These are phyloP conservation scores for Tanytarsus gracilentus DNA, from an alignment of 2,888 invertebrate genomes.

Conservation along the genomic window DNA sequence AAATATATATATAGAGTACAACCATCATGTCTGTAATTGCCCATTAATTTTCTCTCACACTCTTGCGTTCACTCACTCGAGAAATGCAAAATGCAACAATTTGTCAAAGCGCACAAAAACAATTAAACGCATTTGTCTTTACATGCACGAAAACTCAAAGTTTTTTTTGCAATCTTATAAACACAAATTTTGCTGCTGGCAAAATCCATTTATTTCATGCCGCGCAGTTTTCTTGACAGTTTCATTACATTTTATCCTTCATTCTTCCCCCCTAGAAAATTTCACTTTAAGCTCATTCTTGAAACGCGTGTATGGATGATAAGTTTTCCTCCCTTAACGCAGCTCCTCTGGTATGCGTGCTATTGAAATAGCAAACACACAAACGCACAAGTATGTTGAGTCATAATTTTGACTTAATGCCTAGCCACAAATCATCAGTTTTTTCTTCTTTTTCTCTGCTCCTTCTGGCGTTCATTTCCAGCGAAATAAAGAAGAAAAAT, in stretches of 20 bases:
- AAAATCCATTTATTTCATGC: constrained; percentile 29
- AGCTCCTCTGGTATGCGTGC: too few species aligned
- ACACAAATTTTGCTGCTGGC: constrained; percentile 8
- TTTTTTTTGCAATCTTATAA: too few species aligned
- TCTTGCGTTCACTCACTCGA: background rate
- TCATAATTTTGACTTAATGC: constrained; percentile 29
- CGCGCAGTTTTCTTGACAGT: constrained; percentile 29
- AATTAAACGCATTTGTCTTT: constrained; percentile 28
- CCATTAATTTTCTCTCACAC: background rate
- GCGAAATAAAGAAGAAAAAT: too few species aligned
- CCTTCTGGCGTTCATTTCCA: background rate
- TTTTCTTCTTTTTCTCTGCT: background rate
- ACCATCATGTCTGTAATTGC: background rate
- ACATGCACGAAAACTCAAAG: background rate
- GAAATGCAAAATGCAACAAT: constrained; percentile 26
- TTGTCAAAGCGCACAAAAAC: constrained; percentile 27
- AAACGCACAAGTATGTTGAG: constrained; percentile 8
- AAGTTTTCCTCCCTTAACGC: background rate
- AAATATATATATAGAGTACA: too few species aligned
- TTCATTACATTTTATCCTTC: constrained; percentile 26
- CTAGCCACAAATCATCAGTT: constrained; percentile 28
- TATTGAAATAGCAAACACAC: constrained; percentile 4
- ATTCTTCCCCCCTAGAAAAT: background rate
- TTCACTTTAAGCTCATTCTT: background rate
- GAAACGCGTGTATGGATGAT: background rate